Evolutionary conservation across 2,113 vertebrate species (phyloP).

Genomic region (Marcusenius ussheri): DNA sequence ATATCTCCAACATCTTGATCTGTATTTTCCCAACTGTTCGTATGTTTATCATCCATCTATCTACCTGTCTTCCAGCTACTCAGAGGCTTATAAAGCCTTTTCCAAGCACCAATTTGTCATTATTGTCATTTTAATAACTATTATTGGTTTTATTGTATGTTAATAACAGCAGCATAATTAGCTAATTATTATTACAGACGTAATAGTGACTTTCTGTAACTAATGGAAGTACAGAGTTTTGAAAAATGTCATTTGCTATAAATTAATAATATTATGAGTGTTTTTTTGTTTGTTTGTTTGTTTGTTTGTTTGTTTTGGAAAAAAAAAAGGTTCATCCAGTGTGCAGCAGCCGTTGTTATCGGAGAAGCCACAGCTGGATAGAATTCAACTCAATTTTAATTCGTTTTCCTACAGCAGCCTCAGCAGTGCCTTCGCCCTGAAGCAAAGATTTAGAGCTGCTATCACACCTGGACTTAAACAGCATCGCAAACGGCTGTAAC

Average conservation of each 20-base stretch:
- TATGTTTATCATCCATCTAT: neutral
- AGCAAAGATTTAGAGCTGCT: neutral
- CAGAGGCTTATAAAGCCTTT: neutral
- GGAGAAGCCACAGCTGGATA: neutral
- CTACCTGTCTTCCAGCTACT: neutral
- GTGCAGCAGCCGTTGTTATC: neutral
- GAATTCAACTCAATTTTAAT: neutral
- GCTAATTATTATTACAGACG: neutral
- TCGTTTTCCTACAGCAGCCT: neutral
- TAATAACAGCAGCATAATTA: neutral
- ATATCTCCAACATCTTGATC: neutral
- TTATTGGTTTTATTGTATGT: neutral
- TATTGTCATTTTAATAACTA: neutral
- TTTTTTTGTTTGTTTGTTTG: neutral
- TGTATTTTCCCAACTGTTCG: neutral
- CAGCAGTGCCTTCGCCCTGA: neutral
- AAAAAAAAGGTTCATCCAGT: neutral
- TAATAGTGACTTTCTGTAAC: neutral
- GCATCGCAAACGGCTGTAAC: neutral
- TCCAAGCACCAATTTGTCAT: neutral
- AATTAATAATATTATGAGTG: neutral
- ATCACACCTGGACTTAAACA: neutral
- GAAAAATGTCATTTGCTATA: neutral
- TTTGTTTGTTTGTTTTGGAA: neutral
- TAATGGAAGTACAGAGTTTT: neutral